These are phyloP conservation scores for Manis pentadactyla DNA, from an alignment of 2,797 vertebrate species.

Conservation along the genomic window DNA sequence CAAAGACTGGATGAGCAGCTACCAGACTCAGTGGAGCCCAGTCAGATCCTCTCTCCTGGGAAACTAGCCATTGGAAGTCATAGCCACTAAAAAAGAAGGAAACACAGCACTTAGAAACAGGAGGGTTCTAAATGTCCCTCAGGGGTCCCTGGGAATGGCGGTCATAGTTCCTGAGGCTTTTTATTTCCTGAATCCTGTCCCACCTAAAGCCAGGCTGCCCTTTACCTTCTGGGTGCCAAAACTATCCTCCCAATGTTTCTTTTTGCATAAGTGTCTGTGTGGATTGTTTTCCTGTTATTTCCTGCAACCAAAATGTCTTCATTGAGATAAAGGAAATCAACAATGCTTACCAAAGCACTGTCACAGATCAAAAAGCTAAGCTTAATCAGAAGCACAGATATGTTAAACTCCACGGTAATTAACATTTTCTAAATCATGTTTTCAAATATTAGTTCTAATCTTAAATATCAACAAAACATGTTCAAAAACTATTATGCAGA, in stretches of 20 bases:
- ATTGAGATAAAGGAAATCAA: not conserved
- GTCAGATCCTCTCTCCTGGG: not conserved
- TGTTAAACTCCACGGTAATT: not conserved
- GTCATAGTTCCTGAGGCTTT: not conserved
- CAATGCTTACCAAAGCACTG: not conserved
- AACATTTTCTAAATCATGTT: constrained; percentile 24
- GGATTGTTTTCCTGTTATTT: not conserved
- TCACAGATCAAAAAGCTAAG: not conserved
- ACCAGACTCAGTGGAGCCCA: not conserved
- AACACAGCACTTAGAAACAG: not conserved
- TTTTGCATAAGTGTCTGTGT: constrained; percentile 6
- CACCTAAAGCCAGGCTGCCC: not conserved
- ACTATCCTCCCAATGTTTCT: not conserved
- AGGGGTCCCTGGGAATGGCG: not conserved
- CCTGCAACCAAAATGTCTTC: not conserved
- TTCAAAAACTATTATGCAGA: not conserved
- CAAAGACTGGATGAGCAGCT: not conserved
- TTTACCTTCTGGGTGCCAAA: not conserved
- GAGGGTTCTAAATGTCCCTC: not conserved
- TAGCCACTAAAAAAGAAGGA: not conserved
- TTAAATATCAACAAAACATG: constrained; percentile 15
- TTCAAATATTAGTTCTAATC: constrained; percentile 7
- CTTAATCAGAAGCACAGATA: not conserved
- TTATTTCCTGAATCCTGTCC: not conserved
- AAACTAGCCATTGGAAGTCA: not conserved